Conservation (phyloP, 2,888 invertebrate genomes). For the Polia nebulosa region DNA sequence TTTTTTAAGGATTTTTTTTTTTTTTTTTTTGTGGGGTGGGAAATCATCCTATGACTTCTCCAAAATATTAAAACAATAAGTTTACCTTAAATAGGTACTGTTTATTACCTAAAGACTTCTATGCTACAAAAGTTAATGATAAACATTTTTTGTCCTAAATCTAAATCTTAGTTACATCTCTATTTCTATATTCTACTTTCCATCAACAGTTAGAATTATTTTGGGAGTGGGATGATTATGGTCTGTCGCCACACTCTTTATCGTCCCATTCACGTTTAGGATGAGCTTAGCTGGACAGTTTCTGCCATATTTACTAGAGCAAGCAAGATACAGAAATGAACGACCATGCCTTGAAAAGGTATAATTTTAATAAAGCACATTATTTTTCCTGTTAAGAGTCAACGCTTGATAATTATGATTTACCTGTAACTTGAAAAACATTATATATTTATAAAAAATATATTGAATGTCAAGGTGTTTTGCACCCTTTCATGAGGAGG, state of each 20-base stretch:
- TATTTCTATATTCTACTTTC: too few relatives aligned
- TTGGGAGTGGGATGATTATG: conserved; percentile 68
- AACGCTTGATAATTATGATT: not conserved
- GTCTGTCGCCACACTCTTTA: conserved; percentile 39
- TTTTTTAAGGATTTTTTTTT: too few relatives aligned
- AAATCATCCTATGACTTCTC: too few relatives aligned
- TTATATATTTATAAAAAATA: not conserved
- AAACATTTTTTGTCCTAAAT: too few relatives aligned
- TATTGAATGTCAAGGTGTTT: not conserved
- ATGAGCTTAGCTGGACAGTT: conserved; percentile 64
- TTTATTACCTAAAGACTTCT: too few relatives aligned
- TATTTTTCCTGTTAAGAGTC: not conserved
- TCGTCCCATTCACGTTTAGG: conserved; percentile 52
- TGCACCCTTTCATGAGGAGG: too few relatives aligned
- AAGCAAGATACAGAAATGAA: conserved; percentile 37
- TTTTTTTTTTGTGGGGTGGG: too few relatives aligned
- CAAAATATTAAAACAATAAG: too few relatives aligned
- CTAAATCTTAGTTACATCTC: too few relatives aligned
- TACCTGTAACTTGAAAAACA: not conserved
- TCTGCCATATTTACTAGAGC: conserved; percentile 43
- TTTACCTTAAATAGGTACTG: too few relatives aligned
- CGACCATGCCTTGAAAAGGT: conserved; percentile 35
- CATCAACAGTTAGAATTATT: conserved; percentile 25
- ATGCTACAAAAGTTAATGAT: too few relatives aligned
- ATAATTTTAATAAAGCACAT: not conserved